Percentiles rank a stretch among this genome's conserved stretches.
These are phyloP conservation scores for Pteruthius melanotis DNA, from an alignment of 2,113 vertebrate species.

Conservation along the genomic window DNA sequence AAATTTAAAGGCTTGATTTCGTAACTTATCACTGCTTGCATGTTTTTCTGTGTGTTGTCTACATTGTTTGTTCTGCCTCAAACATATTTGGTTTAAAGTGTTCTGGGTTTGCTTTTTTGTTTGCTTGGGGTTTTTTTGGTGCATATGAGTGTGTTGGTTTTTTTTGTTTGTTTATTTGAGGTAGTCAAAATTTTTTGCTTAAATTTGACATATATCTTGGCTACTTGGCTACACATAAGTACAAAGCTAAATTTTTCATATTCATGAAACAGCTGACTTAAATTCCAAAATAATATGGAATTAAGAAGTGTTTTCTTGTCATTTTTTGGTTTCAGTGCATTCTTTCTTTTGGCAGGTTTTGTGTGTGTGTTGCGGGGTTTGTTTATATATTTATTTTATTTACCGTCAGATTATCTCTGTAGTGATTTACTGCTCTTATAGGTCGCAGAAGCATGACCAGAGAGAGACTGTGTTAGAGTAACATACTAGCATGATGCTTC, in stretches of 20 bases:
- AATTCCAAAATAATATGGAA: slow-evolving; percentile 10
- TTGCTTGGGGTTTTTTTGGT: background rate
- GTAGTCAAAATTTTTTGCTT: background rate
- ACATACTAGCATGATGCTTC: background rate
- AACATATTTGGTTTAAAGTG: background rate
- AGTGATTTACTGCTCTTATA: slow-evolving; percentile 31
- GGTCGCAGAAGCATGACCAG: slow-evolving; percentile 21
- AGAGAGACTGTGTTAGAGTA: background rate
- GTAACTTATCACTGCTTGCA: background rate
- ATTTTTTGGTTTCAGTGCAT: background rate
- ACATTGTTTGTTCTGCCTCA: background rate
- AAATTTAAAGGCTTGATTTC: background rate
- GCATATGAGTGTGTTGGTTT: no score
- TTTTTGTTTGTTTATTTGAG: background rate
- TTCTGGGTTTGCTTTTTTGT: no score
- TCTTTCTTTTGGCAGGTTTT: background rate
- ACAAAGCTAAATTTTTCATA: background rate
- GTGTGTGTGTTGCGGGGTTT: background rate
- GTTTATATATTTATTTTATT: background rate
- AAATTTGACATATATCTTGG: background rate
- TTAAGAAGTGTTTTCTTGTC: slow-evolving; percentile 6
- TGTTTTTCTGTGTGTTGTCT: background rate
- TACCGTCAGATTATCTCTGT: background rate
- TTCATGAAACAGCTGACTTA: background rate
- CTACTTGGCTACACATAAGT: background rate